Base-by-base conservation (phyloP, 2,113 vertebrate species). In the Cichladusa arquata region DNA sequence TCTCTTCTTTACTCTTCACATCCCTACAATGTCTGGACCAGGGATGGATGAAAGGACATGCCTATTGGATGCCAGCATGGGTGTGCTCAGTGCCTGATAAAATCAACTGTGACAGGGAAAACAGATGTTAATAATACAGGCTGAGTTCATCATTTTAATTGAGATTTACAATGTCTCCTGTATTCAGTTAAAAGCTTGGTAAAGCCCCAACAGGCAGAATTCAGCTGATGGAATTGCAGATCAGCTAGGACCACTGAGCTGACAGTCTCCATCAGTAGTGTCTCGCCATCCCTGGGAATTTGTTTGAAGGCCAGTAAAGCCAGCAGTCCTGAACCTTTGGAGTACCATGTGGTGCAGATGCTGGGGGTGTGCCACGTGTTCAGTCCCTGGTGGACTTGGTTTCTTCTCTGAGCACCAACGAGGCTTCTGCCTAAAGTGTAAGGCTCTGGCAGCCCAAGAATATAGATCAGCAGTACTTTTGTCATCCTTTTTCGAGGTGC, bases 111-210 rank as follows among this genome's bases (percentile, higher is more conserved):
- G 69, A 74, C 92, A 72, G 51, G 48, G 76, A 64, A 58, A 74
- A 53, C 91, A 69, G 80, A 81, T 42, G 2, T 62, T 77, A 91
- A 62, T 92, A 88, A 86, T 65, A 40, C 25, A 53, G 69, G 14
- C n/a, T 78, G 82, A 95, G 60, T 81, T 95, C 66, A 95, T 93
- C 0, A 1, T 92, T 95, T 83, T 94, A 84, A 93, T 92, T 96
- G 85, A 86, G 94, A 81, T 40, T 90, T 93, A 65, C 3, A 3
- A 2, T 74, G 34, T 67, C 79, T 88, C 40, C 51, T 7, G 0
- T 53, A 81, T 78, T 87, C 64, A 84, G 19, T 91, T 84, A 81
- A 81, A 95, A 92, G 56, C 73, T 91, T 60, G 24, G 24, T 93
- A 42, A 62, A 88, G n/a, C 77, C 93, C 61, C 80, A 94, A 9